Base-by-base conservation (phyloP, 35 echinoderm and acorn worm species). In the Apostichopus japonicus region DNA sequence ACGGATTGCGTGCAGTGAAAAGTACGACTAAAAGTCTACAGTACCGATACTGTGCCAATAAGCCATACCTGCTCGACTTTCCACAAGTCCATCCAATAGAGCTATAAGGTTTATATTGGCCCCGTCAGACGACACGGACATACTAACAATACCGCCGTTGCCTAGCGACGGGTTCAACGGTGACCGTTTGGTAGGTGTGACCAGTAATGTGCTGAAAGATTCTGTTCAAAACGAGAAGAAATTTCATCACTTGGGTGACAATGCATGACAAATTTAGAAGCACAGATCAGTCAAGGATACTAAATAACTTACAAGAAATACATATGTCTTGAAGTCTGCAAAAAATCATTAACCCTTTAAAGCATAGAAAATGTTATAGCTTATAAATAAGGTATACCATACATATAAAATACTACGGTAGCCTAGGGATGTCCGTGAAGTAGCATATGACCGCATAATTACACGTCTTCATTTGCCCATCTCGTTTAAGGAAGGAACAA, bases 181-280 rank as follows among this genome's bases (percentile, higher is more conserved):
- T 52, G 71, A 78, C 71, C 58, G 75, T 79, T 58, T 91, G 72
- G 51, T 24, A 56, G 90, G 72, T 53, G 76, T 58, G n/a, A 55
- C 79, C 19, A 91, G 54, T 56, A 91, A n/a, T 51, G 90, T 91
- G 76, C 90, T 91, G 76, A 91, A 91, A 78, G 90, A 91, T 67
- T 91, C 90, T 91, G 90, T 78, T 24, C 22, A 75, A 75, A 75
- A 75, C 6, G 15, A 21, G 71, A 23, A 75, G 71, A 75, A 4
- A 75, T 61, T 61, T 61, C 22, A 75, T 75, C 17, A 21, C 17
- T 11, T 4, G 63, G 21, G 71, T 75, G 71, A 75, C 14, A 75
- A 75, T 19, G 71, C 71, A 19, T 75, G 71, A 75, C 71, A 19
- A 75, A 11, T 11, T 67, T 19, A 67, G 19, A 67, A 67, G 11